Evolutionary conservation across 1,140 invertebrate genomes (phyloP).

Genomic region (Aphelinus atriplicis): DNA sequence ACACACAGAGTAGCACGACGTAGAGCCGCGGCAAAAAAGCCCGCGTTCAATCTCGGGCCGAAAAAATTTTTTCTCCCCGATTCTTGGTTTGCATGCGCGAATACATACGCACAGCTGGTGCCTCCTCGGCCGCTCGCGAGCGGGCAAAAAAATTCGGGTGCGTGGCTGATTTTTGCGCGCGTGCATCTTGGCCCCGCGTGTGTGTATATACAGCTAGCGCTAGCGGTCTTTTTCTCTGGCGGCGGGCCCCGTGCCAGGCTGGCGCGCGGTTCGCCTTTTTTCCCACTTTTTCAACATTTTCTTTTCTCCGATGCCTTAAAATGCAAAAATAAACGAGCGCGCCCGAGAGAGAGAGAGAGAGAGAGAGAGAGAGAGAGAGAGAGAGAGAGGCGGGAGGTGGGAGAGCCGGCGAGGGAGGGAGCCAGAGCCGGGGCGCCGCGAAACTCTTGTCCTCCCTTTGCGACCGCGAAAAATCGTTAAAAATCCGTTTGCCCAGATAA

Average conservation of each 20-base stretch:
- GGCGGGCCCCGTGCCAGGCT: conserved; percentile 57
- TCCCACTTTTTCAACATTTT: conserved; percentile 64
- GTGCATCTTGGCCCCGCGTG: too few species aligned
- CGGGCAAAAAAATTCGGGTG: too few species aligned
- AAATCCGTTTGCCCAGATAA: conserved; percentile 42
- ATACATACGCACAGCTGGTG: too few species aligned
- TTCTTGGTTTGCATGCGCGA: too few species aligned
- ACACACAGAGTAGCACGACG: too few species aligned
- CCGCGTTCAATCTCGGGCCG: too few species aligned
- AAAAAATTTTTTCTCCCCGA: too few species aligned
- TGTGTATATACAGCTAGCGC: too few species aligned
- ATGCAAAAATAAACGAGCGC: conserved; percentile 63
- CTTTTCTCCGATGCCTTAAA: conserved; percentile 65
- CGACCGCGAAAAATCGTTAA: conserved; percentile 44
- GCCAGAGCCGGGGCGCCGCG: conserved; percentile 43
- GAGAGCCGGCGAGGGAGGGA: background rate
- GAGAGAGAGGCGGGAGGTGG: background rate
- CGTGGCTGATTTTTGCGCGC: too few species aligned
- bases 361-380: conserved; percentile 8
- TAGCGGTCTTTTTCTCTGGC: background rate
- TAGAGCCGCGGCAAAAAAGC: too few species aligned
- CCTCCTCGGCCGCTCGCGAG: too few species aligned
- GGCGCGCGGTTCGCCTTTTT: conserved; percentile 23
- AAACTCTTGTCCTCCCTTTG: conserved; percentile 51
- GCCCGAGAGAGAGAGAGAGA: conserved; percentile 2